Percentiles rank a stretch among this genome's conserved stretches.
Conservation (phyloP, 2,888 invertebrate species). For the Conops quadrifasciatus region DNA sequence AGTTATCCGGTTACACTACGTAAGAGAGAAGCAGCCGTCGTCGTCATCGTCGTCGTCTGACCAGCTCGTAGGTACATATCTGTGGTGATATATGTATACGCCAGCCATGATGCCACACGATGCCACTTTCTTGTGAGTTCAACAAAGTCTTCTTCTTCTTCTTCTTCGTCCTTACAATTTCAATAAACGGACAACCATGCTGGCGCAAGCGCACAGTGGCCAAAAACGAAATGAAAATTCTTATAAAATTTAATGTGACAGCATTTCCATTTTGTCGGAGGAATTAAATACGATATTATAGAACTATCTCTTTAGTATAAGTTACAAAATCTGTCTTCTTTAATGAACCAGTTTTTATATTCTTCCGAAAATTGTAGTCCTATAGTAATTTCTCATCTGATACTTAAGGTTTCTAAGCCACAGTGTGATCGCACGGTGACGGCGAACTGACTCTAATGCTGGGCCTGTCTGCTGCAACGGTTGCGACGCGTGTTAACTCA, state of each 20-base stretch:
- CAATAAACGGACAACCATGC: conserved; percentile 23
- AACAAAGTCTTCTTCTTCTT: conserved; percentile 11
- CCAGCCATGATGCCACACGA: too few species aligned
- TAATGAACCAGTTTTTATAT: too few species aligned
- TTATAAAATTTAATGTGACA: neutral
- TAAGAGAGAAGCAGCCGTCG: neutral
- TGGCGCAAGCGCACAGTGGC: neutral
- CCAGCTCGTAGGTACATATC: too few species aligned
- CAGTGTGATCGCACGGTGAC: neutral
- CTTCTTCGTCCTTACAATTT: conserved; percentile 4
- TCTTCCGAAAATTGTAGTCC: too few species aligned
- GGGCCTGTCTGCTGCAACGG: neutral
- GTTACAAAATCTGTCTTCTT: too few species aligned
- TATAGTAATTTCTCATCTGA: too few species aligned
- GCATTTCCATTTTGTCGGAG: neutral
- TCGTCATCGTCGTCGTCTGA: too few species aligned
- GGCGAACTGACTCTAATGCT: neutral
- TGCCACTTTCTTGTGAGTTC: too few species aligned
- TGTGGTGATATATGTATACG: too few species aligned
- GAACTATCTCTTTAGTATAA: too few species aligned
- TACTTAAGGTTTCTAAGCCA: neutral
- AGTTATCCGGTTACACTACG: conserved; percentile 42
- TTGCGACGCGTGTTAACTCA: neutral
- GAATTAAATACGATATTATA: too few species aligned
- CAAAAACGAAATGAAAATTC: conserved; percentile 5